A percentile compares a stretch with the other conserved stretches of the same genome.
Conservation (phyloP, 2,888 invertebrate species). For the Dryocosmus kuriphilus region DNA sequence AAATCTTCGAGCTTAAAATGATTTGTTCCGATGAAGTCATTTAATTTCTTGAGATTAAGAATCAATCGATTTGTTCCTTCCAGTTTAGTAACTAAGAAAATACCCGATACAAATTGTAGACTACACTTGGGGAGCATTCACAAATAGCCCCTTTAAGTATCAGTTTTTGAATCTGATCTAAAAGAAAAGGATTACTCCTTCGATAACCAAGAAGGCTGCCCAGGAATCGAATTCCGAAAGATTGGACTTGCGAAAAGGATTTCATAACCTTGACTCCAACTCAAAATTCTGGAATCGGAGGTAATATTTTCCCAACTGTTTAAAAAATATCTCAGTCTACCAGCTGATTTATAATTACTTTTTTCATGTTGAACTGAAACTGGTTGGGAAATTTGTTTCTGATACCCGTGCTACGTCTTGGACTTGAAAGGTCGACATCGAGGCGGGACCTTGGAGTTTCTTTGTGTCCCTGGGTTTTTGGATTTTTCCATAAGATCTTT, state of each 20-base stretch:
- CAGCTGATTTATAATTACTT: neutral
- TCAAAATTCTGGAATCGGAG: no score
- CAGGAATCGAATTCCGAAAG: no score
- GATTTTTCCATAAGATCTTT: neutral
- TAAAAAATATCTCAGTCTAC: no score
- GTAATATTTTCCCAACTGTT: no score
- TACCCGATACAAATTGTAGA: slow-evolving; percentile 24
- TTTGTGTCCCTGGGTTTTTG: slow-evolving; percentile 23
- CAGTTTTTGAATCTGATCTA: neutral
- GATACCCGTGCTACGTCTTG: slow-evolving; percentile 14
- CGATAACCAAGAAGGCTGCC: no score
- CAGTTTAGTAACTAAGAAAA: slow-evolving; percentile 30
- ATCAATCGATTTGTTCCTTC: no score
- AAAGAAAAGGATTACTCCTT: no score
- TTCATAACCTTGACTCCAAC: no score
- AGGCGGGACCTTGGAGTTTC: slow-evolving; percentile 29
- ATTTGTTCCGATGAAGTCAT: no score
- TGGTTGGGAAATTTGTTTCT: slow-evolving; percentile 6
- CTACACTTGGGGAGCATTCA: neutral
- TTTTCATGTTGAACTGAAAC: neutral
- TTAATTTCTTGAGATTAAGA: no score
- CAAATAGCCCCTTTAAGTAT: slow-evolving; percentile 27
- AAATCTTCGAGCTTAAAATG: no score
- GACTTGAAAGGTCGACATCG: slow-evolving; percentile 17
- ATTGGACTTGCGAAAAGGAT: no score